These are phyloP conservation scores for Matsumurasca onukii DNA, from an alignment of 1,140 invertebrate species.

Conservation along the genomic window DNA sequence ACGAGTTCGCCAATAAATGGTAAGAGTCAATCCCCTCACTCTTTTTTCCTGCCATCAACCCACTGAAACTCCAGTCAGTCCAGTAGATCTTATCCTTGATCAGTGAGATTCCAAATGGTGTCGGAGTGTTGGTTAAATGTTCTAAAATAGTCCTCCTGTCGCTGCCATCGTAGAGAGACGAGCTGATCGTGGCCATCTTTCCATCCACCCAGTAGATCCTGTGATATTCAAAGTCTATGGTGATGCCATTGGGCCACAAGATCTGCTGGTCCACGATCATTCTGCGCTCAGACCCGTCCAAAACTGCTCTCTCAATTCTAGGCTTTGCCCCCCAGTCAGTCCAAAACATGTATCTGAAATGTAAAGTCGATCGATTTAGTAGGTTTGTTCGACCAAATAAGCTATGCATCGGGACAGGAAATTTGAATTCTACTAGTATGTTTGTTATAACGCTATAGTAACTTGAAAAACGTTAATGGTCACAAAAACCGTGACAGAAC, in stretches of 20 bases:
- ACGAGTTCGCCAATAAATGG: no score
- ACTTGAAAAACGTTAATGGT: slow-evolving; percentile 47
- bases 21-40: no score
- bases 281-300: slow-evolving; percentile 89
- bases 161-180: slow-evolving; percentile 52
- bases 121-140: slow-evolving; percentile 48
- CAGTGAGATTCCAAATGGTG: slow-evolving; percentile 87
- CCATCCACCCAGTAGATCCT: slow-evolving; percentile 95
- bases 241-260: slow-evolving; percentile 93
- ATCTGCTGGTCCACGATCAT: slow-evolving; percentile 85
- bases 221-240: slow-evolving; percentile 78
- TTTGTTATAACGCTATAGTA: slow-evolving; percentile 78
- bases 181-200: slow-evolving; percentile 83
- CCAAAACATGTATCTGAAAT: neutral
- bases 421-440: neutral
- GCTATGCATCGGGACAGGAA: neutral
- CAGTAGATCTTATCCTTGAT: slow-evolving; percentile 95
- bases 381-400: neutral
- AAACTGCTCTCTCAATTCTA: slow-evolving; percentile 45
- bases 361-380: neutral
- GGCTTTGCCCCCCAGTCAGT: neutral
- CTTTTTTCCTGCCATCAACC: no score
- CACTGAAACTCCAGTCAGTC: slow-evolving; percentile 87
- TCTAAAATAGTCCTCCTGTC: neutral
- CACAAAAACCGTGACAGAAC: slow-evolving; percentile 63